A percentile compares a stretch with the other conserved stretches of the same genome.
phyloP scores from a whole-genome alignment of 2,888 invertebrate species.

The Dicyrtoma fusca region DNA sequence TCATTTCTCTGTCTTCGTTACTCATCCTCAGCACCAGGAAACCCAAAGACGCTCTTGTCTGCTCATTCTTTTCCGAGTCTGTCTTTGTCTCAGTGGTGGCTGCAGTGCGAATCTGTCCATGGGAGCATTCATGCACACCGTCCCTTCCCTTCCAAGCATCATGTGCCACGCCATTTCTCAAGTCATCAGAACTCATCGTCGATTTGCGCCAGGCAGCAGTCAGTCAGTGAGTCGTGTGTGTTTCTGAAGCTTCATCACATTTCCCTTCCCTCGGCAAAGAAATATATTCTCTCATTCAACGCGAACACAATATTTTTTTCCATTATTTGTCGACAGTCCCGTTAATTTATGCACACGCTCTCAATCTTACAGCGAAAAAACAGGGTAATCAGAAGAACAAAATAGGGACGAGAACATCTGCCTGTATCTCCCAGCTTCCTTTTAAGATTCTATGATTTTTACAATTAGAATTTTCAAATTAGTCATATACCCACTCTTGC shows the following conservation, averaged over 20 bases:
- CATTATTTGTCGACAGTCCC: constrained; percentile 1
- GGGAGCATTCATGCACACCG: constrained; percentile 19
- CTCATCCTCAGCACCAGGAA: constrained; percentile 23
- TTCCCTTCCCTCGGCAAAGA: constrained; percentile 1
- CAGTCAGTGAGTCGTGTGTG: too few species aligned
- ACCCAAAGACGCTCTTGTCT: constrained; percentile 24
- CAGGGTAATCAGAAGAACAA: too few species aligned
- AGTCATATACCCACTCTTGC: too few species aligned
- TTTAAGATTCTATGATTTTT: too few species aligned
- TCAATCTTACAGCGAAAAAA: not conserved
- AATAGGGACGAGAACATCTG: too few species aligned
- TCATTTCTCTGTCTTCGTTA: constrained; percentile 9
- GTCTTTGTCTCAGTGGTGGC: too few species aligned
- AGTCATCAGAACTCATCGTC: not conserved
- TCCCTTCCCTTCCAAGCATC: not conserved
- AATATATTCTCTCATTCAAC: constrained; percentile 27
- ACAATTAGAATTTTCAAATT: too few species aligned
- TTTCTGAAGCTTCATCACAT: too few species aligned
- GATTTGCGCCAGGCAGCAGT: too few species aligned
- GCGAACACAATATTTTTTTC: not conserved
- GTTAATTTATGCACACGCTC: not conserved
- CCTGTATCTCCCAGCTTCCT: too few species aligned
- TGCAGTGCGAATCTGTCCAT: constrained; percentile 18
- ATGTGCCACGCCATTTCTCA: not conserved
- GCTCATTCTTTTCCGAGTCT: constrained; percentile 32